Evolutionary conservation across 2,113 vertebrate genomes (phyloP), one percentile per base, ranked within the genome.

Genomic region (Clinocottus analis): DNA sequence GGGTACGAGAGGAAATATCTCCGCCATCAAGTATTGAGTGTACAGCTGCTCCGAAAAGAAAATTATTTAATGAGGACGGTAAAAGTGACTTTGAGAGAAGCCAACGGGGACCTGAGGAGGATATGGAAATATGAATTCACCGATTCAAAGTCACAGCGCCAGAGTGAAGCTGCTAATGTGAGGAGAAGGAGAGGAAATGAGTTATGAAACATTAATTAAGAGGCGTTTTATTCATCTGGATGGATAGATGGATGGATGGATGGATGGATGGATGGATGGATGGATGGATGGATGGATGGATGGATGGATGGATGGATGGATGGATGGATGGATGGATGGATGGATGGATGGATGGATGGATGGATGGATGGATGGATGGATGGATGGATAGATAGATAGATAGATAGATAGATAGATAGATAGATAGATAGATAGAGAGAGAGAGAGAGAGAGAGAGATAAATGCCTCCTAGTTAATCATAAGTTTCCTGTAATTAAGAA

Each of bases 51-150:
- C 73, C 49, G 79, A 77, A n/a, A n/a, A 43, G 69, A 75, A 77
- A 83, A 82, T 82, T 68, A 74, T 80, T 85, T 86, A 81, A 88
- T 82, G 83, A 85, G 83, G 82, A 85, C 75, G 81, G 79, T 69
- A 73, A 76, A 80, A 84, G 82, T 85, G 77, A 86, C 90, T 89
- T 89, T 90, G 77, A 85, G 77, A 79, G 74, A 69, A 81, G 70
- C 83, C 76, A 47, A 27, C n/a, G 9, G 88, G 85, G 85, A 84
- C 33, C 45, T 37, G 70, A 19, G 11, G 29, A 37, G 61, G 75
- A 51, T 65, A 59, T 33, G 21, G 67, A 76, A 84, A 85, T 69
- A 31, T 33, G 62, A 85, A 75, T 85, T 70, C 21, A 3, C 13
- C 27, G 11, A 39, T 83, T 81, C 58, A 88, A 82, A 84, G 75